These are phyloP conservation scores for Epinotia bilunana DNA, from an alignment of 2,888 invertebrate genomes.

Conservation along the genomic window DNA sequence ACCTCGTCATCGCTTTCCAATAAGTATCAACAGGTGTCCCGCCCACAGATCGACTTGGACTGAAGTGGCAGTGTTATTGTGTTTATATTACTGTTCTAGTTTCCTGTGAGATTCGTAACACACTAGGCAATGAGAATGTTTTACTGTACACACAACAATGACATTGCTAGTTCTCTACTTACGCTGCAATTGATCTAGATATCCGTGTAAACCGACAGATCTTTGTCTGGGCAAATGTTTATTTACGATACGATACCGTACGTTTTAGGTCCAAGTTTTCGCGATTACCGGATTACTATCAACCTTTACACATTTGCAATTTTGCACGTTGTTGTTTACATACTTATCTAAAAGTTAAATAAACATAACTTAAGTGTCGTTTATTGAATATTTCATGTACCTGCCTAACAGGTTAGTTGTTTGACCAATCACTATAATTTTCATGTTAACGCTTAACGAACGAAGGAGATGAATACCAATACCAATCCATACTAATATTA, in stretches of 20 bases:
- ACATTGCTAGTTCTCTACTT: constrained; percentile 32
- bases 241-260: constrained; percentile 3
- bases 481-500: no score
- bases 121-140: constrained; percentile 34
- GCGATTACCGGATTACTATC: background rate
- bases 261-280: background rate
- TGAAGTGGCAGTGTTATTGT: constrained; percentile 22
- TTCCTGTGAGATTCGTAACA: constrained; percentile 35
- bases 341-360: constrained; percentile 7
- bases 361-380: constrained; percentile 1
- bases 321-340: constrained; percentile 10
- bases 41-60: constrained; percentile 18
- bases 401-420: background rate
- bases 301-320: constrained; percentile 7
- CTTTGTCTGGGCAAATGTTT: constrained; percentile 14
- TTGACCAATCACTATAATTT: constrained; percentile 1
- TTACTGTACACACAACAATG: constrained; percentile 35
- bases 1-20: constrained; percentile 24
- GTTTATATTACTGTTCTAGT: constrained; percentile 25
- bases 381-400: background rate
- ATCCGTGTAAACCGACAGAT: constrained; percentile 8
- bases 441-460: background rate
- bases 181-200: constrained; percentile 31
- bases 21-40: constrained; percentile 35
- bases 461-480: background rate